Base-by-base conservation (phyloP, 1,140 invertebrate species). In the Bactericera cockerelli region DNA sequence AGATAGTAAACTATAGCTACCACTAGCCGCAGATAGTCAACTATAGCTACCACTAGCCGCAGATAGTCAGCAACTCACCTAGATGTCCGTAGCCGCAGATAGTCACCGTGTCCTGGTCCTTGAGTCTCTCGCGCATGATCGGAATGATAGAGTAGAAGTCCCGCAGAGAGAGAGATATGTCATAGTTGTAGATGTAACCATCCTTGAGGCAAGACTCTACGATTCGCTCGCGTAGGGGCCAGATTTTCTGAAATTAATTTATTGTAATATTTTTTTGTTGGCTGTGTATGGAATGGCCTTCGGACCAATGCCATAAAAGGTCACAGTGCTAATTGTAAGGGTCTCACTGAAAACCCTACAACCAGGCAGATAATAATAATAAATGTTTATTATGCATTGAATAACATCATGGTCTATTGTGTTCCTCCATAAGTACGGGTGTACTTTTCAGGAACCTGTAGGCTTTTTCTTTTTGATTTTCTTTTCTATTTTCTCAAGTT, bases 131-230 rank as follows among this genome's bases (percentile, higher is more conserved):
- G 22, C 79, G 75, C 67, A 95, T 78, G 3, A 80, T 77, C 33
- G 81, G 74, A 59, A 59, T 22, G 19, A 96, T 75, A 24, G 82
- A 74, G 69, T 98, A 97, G 70, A 92, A 97, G 33, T 83, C 67
- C 3, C 76, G 70, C n/a, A 89, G 68, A 0, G 93, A 93, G 60
- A 98, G 69, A 0, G 93, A 95, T 1, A 99, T 79, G 70, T 99
- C 95, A 71, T 98, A 98, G 70, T 97, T 97, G 70, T 93, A 98
- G 24, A 87, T 82, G 72, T 94, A 95, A 2, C 93, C 93, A 66
- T 91, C 87, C 19, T 75, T 71, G 56, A 87, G 68, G n/a, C 90
- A 72, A 1, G 82, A 84, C 64, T 86, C 82, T 0, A 93, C 81
- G 14, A 96, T 86, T 60, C 83, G 76, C 73, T 98, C 95, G 59